These are phyloP conservation scores for Ciconia boyciana DNA, from an alignment of 2,113 vertebrate genomes.

Conservation along the genomic window DNA sequence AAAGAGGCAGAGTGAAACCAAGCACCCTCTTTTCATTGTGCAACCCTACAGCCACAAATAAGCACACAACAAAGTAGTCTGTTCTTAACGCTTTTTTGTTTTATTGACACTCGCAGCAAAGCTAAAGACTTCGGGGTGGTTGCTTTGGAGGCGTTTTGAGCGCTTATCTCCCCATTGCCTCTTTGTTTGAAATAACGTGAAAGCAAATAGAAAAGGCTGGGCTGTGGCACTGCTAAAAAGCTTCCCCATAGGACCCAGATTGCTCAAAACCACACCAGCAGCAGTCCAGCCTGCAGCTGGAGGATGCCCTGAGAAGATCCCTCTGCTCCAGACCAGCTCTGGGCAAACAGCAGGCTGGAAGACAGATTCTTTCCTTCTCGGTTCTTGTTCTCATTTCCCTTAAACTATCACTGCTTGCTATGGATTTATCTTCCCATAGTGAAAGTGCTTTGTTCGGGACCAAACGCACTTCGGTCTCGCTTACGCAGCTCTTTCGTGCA, in stretches of 20 bases:
- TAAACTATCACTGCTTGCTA: background rate
- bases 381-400: background rate
- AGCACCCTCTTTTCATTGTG: background rate
- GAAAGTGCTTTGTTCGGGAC: background rate
- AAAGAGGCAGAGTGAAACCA: background rate
- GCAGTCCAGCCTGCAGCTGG: background rate
- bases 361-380: background rate
- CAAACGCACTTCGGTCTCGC: accelerated
- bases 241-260: background rate
- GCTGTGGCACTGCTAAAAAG: background rate
- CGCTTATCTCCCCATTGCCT: background rate
- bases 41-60: background rate
- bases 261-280: background rate
- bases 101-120: background rate
- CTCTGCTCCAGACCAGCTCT: background rate
- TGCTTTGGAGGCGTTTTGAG: background rate
- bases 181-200: background rate
- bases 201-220: background rate
- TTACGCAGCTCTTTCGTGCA: background rate
- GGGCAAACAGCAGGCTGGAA: background rate
- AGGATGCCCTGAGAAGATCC: background rate
- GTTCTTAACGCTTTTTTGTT: background rate
- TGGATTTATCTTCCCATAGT: background rate
- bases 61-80: background rate
- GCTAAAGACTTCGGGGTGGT: background rate